A percentile compares a stretch with the other conserved stretches of the same genome.
Evolutionary conservation across 2,888 invertebrate genomes (phyloP).

Genomic region (Dastarcus helophoroides): DNA sequence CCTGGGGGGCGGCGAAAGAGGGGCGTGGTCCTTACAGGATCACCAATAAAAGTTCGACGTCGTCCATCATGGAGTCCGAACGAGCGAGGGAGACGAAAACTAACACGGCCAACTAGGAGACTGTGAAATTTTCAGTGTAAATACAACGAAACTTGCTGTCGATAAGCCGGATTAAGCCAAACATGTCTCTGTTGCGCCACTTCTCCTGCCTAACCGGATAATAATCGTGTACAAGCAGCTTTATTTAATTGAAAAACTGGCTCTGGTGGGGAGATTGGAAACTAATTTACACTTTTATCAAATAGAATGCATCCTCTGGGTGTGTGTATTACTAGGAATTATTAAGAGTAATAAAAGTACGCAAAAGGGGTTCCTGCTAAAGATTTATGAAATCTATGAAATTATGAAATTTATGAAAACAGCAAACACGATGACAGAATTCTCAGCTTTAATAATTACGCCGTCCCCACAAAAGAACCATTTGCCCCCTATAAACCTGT

Average conservation of each 20-base stretch:
- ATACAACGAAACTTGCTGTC: constrained; percentile 29
- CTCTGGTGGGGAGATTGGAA: too few species aligned
- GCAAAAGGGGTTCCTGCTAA: too few species aligned
- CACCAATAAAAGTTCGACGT: constrained; percentile 27
- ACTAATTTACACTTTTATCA: too few species aligned
- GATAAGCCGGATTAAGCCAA: constrained; percentile 29
- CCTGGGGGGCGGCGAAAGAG: constrained; percentile 29
- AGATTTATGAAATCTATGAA: too few species aligned
- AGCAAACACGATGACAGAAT: too few species aligned
- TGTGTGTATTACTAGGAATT: too few species aligned
- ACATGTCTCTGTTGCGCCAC: constrained; percentile 26
- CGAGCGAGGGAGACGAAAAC: constrained; percentile 13
- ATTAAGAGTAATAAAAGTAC: too few species aligned
- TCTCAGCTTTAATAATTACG: too few species aligned
- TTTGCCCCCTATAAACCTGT: too few species aligned
- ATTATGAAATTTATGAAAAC: too few species aligned
- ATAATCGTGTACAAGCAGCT: constrained; percentile 11
- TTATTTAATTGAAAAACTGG: constrained; percentile 9
- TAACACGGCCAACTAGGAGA: constrained; percentile 24
- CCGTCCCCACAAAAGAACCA: too few species aligned
- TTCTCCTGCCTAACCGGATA: constrained; percentile 17
- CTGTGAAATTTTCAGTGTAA: constrained; percentile 27
- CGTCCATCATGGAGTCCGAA: constrained; percentile 29
- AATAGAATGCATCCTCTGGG: too few species aligned
- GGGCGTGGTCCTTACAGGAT: constrained; percentile 18